These are phyloP conservation scores for Haliclystus octoradiatus DNA, from an alignment of 30 jellyfish, hydroid and myxozoan genomes.

Conservation along the genomic window DNA sequence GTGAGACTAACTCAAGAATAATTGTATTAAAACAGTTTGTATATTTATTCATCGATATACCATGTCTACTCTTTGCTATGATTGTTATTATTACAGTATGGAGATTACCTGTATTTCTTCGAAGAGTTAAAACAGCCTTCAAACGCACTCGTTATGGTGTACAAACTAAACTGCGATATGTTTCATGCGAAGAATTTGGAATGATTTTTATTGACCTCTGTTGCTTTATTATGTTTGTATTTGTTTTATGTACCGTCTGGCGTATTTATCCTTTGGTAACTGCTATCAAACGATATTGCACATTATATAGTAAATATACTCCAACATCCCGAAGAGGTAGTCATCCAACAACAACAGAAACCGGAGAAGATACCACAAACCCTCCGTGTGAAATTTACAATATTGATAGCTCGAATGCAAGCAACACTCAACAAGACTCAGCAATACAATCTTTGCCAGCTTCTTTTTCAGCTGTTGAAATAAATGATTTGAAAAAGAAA, in stretches of 20 bases:
- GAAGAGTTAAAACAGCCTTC: constrained; percentile 11
- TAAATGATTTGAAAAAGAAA: too few relatives aligned
- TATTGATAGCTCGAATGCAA: too few relatives aligned
- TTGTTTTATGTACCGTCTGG: constrained; percentile 52
- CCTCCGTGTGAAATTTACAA: too few relatives aligned
- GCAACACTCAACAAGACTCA: too few relatives aligned
- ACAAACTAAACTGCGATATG: constrained; percentile 38
- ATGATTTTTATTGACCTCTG: constrained; percentile 53
- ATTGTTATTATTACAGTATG: constrained; percentile 41
- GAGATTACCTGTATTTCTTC: constrained; percentile 26
- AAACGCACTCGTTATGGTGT: neutral
- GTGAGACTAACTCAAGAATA: constrained; percentile 22
- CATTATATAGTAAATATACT: neutral
- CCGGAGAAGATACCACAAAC: too few relatives aligned
- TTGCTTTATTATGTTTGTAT: constrained; percentile 33
- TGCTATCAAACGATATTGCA: constrained; percentile 23
- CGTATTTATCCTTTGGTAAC: constrained; percentile 50
- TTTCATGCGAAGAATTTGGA: constrained; percentile 21
- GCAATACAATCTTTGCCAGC: too few relatives aligned
- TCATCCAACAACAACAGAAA: too few relatives aligned
- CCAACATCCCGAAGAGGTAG: too few relatives aligned
- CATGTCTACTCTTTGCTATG: constrained; percentile 38
- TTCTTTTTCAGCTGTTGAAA: too few relatives aligned
- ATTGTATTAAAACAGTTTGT: constrained; percentile 33
- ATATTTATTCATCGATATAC: constrained; percentile 53